These are phyloP conservation scores for Rhynchotus rufescens DNA, from an alignment of 2,797 vertebrate genomes.

Conservation along the genomic window DNA sequence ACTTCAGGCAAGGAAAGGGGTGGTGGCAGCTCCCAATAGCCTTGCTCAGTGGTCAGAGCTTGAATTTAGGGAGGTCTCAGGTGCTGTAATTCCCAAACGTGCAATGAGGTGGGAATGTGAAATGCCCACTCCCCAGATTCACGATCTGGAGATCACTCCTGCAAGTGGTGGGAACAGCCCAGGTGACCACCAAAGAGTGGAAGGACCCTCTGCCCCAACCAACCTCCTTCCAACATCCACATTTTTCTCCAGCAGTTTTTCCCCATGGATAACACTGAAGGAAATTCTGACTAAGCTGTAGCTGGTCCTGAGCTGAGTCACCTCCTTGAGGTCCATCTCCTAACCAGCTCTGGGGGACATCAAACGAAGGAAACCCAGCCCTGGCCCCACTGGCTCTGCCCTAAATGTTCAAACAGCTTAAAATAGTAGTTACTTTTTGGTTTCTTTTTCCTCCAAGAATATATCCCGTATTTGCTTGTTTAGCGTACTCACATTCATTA, in stretches of 20 bases:
- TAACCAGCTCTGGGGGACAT: not conserved
- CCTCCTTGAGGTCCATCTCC: not conserved
- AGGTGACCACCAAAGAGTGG: too few species aligned
- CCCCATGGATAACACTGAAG: not conserved
- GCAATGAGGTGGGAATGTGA: not conserved
- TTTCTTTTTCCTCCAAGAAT: not conserved
- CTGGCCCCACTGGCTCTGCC: too few species aligned
- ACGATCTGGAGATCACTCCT: not conserved
- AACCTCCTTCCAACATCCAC: not conserved
- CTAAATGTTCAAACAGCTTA: too few species aligned
- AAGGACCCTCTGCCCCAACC: not conserved
- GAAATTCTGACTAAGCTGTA: not conserved
- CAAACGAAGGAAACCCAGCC: not conserved
- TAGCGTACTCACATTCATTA: not conserved
- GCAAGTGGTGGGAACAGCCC: not conserved
- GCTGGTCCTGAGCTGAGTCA: not conserved
- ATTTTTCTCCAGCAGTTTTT: not conserved
- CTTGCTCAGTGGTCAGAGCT: fast-evolving
- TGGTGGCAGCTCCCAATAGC: fast-evolving
- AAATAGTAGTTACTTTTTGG: too few species aligned
- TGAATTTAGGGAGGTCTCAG: not conserved
- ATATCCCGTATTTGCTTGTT: not conserved
- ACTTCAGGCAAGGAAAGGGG: fast-evolving
- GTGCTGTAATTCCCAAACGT: not conserved
- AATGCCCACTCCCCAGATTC: not conserved